phyloP scores from a whole-genome alignment of 2,113 vertebrate genomes.

The Notechis scutatus region DNA sequence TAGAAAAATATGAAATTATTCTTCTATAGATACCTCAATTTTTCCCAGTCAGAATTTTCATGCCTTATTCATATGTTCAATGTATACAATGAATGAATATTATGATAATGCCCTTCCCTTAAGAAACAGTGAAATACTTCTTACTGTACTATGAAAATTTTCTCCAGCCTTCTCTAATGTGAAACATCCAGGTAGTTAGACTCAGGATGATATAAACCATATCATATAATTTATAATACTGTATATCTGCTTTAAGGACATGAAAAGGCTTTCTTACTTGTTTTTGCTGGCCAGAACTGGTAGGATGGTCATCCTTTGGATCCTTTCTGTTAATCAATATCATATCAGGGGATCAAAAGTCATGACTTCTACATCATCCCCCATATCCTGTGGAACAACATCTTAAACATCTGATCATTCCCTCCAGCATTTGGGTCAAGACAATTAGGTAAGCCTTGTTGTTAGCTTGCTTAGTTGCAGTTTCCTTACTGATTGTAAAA shows the following conservation, averaged over 20 bases:
- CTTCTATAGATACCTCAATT: background rate
- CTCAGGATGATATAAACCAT: background rate
- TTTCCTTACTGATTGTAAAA: background rate
- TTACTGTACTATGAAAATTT: background rate
- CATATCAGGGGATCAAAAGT: background rate
- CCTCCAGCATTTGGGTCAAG: background rate
- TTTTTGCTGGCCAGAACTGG: background rate
- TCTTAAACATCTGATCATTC: background rate
- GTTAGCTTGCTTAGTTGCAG: background rate
- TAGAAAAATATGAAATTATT: background rate
- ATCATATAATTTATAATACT: background rate
- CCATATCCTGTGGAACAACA: background rate
- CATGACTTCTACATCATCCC: background rate
- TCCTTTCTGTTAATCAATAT: background rate
- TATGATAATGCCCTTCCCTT: background rate
- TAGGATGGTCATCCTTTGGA: background rate
- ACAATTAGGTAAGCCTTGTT: background rate
- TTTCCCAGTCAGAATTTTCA: background rate
- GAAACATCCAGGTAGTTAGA: background rate
- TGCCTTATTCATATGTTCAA: background rate
- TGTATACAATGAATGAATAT: no score
- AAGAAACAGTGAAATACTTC: background rate
- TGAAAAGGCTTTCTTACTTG: background rate
- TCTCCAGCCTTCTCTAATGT: background rate
- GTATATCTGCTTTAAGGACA: background rate